Evolutionary conservation across 2,888 invertebrate species (phyloP), one percentile per base, ranked within the genome.

Genomic region (Agapetus fuscipes): DNA sequence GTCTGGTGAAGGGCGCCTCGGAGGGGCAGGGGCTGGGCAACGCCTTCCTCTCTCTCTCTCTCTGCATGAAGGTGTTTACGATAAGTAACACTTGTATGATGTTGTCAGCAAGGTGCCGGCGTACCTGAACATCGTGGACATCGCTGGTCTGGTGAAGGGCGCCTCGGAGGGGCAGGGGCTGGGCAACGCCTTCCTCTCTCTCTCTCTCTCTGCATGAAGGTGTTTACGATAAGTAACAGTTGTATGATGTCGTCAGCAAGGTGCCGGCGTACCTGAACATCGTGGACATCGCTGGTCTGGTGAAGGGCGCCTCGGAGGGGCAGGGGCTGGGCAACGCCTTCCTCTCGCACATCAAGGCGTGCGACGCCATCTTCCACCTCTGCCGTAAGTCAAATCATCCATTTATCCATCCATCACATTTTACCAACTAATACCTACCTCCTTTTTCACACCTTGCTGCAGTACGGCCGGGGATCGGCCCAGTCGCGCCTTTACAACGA

Each of bases 241-340:
- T n/a, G n/a, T n/a, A n/a, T n/a, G n/a, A n/a, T n/a, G n/a, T 48
- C 71, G 73, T n/a, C 64, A 96, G 95, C 63, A 94, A 95, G 73
- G 97, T 98, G 24, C 96, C 98, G 10, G 98, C 97, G 1, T 98
- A 86, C 62, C 68, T 99, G 48, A 97, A 94, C 61, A 87, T 99
- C 20, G 93, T 94, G 17, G 98, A 99, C 61, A 99, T 99, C 54
- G 98, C 98, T 37, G 98, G 98, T 7, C 69, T 99, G 49, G 98
- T 99, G 25, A 90, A 94, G 56, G 98, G 97, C 17, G 98, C 98
- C 2, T 87, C 94, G 3, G 95, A 97, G 60, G 98, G 98, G 1
- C 91, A 96, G 63, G 96, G 98, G 2, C 72, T 99, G 39, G 98
- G 98, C 55, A 99, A 99, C 62, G 95, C 94, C 45, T 99, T 99